Conservation (phyloP, 2,888 invertebrate genomes). For the Ochlodes sylvanus region DNA sequence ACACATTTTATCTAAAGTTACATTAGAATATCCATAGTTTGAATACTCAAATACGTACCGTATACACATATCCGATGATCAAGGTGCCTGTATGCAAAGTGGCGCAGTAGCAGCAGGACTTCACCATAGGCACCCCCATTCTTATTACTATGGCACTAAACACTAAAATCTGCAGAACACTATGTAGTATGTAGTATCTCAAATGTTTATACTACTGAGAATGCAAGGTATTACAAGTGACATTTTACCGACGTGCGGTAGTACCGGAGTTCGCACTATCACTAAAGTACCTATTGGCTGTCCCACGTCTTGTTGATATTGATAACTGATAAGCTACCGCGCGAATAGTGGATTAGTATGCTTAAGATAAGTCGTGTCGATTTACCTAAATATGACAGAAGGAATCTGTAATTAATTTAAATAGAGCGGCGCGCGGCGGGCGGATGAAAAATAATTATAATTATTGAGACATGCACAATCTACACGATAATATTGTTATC, state of each 20-base stretch:
- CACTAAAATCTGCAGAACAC: constrained; percentile 7
- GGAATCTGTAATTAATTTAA: too few species aligned
- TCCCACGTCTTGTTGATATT: constrained; percentile 7
- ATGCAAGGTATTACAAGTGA: neutral
- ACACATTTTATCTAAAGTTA: too few species aligned
- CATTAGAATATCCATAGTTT: neutral
- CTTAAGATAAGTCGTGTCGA: neutral
- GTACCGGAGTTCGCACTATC: constrained; percentile 11
- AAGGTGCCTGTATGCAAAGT: constrained; percentile 71
- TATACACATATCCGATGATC: constrained; percentile 71
- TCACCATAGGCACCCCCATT: constrained; percentile 77
- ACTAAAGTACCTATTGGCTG: constrained; percentile 8
- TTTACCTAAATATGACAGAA: neutral
- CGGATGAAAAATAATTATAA: too few species aligned
- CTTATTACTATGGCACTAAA: constrained; percentile 1
- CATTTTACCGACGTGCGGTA: constrained; percentile 18
- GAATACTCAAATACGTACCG: constrained; percentile 55
- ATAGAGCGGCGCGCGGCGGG: too few species aligned
- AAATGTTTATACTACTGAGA: neutral
- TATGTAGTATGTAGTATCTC: neutral
- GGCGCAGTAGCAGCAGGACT: constrained; percentile 68
- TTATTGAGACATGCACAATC: too few species aligned
- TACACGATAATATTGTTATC: too few species aligned
- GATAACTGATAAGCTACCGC: constrained; percentile 28
- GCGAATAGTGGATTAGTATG: neutral